Evolutionary conservation across 2,888 invertebrate species (phyloP), one percentile per base, ranked within the genome.

Genomic region (Sphecodes monilicornis): DNA sequence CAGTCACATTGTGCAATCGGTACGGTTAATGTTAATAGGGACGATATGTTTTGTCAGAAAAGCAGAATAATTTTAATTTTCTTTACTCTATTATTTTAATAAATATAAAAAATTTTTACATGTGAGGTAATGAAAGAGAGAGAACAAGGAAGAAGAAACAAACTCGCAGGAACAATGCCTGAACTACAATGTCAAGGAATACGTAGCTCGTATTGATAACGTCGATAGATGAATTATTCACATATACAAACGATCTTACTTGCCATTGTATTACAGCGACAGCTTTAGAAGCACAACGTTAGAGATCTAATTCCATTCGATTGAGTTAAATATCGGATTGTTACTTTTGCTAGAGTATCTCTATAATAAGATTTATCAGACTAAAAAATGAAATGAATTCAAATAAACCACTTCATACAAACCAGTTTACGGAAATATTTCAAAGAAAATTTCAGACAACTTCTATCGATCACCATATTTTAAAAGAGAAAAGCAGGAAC

Each of bases 161-260:
- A 80, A 54, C 29, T 66, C 54, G 71, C 46, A 46, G 64, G 6
- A 76, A 8, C 16, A 32, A n/a, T 54, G 18, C 18, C n/a, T 43
- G 75, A 57, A 46, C 43, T 76, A 70, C 46, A 64, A 50, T 60
- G 22, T 50, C 50, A 69, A 76, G 75, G 41, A 75, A 68, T 77
- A 83, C 39, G 39, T 83, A 85, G 84, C 84, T 88, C 89, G 84
- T 91, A 93, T 93, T 90, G 93, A 93, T 92, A 92, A 87, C 87
- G 90, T 88, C 86, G 88, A 90, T 85, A 89, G 82, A 82, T 86
- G 86, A 92, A 92, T 93, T 92, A 93, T 93, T 93, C 89, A 93
- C 91, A 87, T 87, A 89, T 80, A 69, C 79, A 91, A 87, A 90
- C 91, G 82, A 90, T 89, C 86, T 83, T 88, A 85, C 81, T 80